These are phyloP conservation scores for Melinaea menophilus DNA, from an alignment of 2,888 invertebrate genomes.

Conservation along the genomic window DNA sequence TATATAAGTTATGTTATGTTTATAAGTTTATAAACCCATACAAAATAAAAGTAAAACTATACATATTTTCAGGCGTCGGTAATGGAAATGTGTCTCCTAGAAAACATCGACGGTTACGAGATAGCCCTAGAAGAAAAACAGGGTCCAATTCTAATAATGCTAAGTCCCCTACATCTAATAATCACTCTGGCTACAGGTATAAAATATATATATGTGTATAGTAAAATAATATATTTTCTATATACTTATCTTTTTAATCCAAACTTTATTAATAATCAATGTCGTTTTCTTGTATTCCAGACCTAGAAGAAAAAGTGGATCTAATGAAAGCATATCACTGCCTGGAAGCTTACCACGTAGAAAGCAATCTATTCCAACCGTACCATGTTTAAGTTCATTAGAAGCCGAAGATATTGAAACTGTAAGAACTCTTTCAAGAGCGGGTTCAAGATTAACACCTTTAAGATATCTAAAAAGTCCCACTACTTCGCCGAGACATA, in stretches of 20 bases:
- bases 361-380: conserved; percentile 75
- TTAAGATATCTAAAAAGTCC: conserved; percentile 67
- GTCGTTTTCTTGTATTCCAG: conserved; percentile 40
- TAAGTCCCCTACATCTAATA: conserved; percentile 74
- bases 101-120: conserved; percentile 79
- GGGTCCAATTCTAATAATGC: conserved; percentile 70
- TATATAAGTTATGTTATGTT: neutral
- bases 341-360: conserved; percentile 80
- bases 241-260: conserved; percentile 1
- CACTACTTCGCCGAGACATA: conserved; percentile 74
- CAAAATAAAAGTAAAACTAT: too few relatives aligned
- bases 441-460: conserved; percentile 70
- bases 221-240: neutral
- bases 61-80: conserved; percentile 45
- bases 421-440: conserved; percentile 67
- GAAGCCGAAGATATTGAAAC: conserved; percentile 75
- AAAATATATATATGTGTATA: conserved; percentile 5
- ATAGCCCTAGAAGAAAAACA: conserved; percentile 82
- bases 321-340: conserved; percentile 81
- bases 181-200: conserved; percentile 68
- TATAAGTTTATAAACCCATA: neutral
- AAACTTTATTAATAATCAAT: neutral
- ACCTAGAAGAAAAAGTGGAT: conserved; percentile 70
- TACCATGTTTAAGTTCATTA: conserved; percentile 68
- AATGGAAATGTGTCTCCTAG: conserved; percentile 77